Evolutionary conservation across 2,797 vertebrate species (phyloP).

Genomic region (Pseudotriccus pelzelni): DNA sequence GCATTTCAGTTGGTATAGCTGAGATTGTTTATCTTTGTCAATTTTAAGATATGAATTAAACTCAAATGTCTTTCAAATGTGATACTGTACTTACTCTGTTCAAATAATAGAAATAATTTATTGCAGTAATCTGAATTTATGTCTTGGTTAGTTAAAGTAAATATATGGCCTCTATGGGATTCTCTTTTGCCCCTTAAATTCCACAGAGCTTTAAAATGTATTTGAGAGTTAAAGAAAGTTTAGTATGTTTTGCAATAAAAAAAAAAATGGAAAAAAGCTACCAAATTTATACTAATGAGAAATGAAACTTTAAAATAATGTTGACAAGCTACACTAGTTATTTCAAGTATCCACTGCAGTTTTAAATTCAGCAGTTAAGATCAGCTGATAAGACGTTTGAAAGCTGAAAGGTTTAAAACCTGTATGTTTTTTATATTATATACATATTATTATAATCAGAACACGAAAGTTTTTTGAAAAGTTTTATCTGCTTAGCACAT

Average conservation of each 20-base stretch:
- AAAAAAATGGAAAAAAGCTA: constrained; percentile 1
- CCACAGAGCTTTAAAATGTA: constrained; percentile 31
- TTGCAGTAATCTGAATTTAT: constrained; percentile 87
- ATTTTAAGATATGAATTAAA: constrained; percentile 72
- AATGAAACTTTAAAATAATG: constrained; percentile 50
- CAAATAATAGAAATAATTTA: constrained; percentile 83
- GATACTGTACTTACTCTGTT: constrained; percentile 67
- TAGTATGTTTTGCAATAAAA: not conserved
- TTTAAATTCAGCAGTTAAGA: constrained; percentile 12
- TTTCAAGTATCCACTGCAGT: not conserved
- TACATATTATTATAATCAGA: not conserved
- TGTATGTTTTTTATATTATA: constrained; percentile 2
- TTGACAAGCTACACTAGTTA: not conserved
- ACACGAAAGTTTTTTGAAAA: not conserved
- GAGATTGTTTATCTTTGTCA: constrained; percentile 54
- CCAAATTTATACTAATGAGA: constrained; percentile 29
- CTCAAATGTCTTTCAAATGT: constrained; percentile 70
- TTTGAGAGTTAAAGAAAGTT: constrained; percentile 44
- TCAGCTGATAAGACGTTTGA: constrained; percentile 39
- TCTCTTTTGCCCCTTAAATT: constrained; percentile 76
- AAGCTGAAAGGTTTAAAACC: constrained; percentile 36
- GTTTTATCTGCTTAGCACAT: not conserved
- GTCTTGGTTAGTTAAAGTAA: constrained; percentile 85
- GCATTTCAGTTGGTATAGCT: constrained; percentile 53
- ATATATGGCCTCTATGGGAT: constrained; percentile 83